Percentiles rank a stretch among this genome's conserved stretches.
phyloP scores from a whole-genome alignment of 2,797 vertebrate genomes.

The Chloroceryle inda region DNA sequence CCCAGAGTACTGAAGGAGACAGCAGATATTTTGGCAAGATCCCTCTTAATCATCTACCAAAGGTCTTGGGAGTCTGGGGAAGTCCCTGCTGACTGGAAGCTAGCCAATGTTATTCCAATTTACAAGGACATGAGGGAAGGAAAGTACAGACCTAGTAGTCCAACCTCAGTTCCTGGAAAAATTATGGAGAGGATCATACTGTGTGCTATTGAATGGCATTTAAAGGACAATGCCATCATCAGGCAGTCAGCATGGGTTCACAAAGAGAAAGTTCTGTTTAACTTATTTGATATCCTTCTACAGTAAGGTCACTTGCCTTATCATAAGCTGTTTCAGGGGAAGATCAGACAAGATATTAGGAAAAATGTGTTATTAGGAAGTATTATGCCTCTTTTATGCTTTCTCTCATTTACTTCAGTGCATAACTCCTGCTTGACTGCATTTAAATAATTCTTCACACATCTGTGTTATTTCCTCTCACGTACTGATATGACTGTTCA shows the following conservation, averaged over 20 bases:
- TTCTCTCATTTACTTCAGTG: not conserved
- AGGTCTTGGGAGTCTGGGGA: not conserved
- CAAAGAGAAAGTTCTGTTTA: not conserved
- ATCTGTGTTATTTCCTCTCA: not conserved
- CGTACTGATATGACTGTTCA: not conserved
- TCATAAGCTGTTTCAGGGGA: not conserved
- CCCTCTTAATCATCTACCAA: not conserved
- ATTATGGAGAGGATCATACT: not conserved
- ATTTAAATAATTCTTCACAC: not conserved
- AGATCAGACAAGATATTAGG: not conserved
- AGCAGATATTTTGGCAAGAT: rapidly evolving
- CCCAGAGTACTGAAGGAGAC: not conserved
- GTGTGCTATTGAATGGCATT: not conserved
- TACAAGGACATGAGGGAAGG: not conserved
- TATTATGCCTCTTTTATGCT: not conserved
- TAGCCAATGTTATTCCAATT: not conserved
- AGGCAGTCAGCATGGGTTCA: not conserved
- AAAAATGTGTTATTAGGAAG: not conserved
- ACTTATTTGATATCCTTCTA: not conserved
- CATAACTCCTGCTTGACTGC: not conserved
- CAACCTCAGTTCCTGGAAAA: not conserved
- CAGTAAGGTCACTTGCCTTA: not conserved
- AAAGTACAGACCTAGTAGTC: not conserved
- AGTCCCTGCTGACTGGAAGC: not conserved
- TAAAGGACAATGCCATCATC: not conserved